Evolutionary conservation across 2,113 vertebrate genomes (phyloP), one percentile per base, ranked within the genome.

Genomic region (Planiliza haematocheilus): DNA sequence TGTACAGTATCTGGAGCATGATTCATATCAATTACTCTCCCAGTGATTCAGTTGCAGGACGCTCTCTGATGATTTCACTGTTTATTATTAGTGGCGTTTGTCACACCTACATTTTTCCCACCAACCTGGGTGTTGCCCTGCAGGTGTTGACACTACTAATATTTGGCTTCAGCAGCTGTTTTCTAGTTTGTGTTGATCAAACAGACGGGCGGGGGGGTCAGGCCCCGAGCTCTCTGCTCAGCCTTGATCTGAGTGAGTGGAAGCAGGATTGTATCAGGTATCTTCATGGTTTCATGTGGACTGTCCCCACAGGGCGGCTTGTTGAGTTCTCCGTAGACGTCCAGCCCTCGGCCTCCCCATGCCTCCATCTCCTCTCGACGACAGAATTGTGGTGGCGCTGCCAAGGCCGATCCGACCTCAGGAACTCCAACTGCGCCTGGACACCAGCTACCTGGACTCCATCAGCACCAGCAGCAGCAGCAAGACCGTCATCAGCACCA

Each of bases 351-450:
- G 96, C 95, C 93, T 97, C 96, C 96, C 95, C 96, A 99, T 99
- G 98, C 97, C 98, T 98, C 98, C 98, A 46, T 96, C 97, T 95
- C 97, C 98, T 91, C 95, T 99, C 85, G 97, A 99, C 95, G 96
- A 97, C 96, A 98, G 96, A 95, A 96, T 99, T 95, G 96, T 98
- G 92, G 97, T 97, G 95, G 95, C 96, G 94, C 94, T 99, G 90
- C 95, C 96, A 66, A 96, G 97, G 96, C 97, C 97, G 24, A 95
- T 97, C 91, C 95, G 97, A 97, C 97, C 97, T 95, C 97, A 99
- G 95, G 97, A 97, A 94, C 97, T 99, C 91, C 95, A 94, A 93
- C 95, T 99, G 83, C 93, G 95, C 93, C 94, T 97, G 94, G 97
- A 99, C 94, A 95, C 95, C 89, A 94, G 94, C 94, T 97, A 93